Evolutionary conservation across 2,797 vertebrate genomes (phyloP), one percentile per base, ranked within the genome.

Genomic region (Linurgus olivaceus): DNA sequence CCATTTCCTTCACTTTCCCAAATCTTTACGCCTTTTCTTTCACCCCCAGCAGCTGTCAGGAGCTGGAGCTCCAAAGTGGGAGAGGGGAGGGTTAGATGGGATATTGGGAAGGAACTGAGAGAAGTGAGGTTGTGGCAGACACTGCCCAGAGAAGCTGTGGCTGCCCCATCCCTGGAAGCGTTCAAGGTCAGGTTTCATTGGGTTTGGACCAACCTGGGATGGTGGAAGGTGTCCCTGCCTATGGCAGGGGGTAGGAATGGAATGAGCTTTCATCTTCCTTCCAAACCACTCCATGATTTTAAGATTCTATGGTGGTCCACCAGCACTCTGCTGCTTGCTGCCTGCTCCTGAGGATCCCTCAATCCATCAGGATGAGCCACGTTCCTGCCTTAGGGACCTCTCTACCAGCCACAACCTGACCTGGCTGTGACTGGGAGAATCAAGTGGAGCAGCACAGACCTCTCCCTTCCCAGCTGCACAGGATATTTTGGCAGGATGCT

Each of bases 291-390:
- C 50, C 50, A 33, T 18, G 37, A 44, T 44, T 75, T 28, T 4
- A 38, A 24, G 63, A 38, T 63, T 38, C 13, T 38, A 0, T 25
- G 37, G 26, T 44, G 1, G 4, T 10, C 19, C 33, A n/a, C 12
- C 12, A 6, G 18, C 1, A 1, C 58, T 35, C 45, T 75, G n/a
- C 54, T 63, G 35, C 72, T 72, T 42, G 50, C 29, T 79, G 63
- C 50, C 63, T 1, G 2, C 72, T 65, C 72, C 77, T 8, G 0
- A 40, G 48, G 44, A 37, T 11, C 15, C 11, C 33, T 71, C 13
- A 3, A 23, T 44, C 45, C 73, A 12, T 8, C 2, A 9, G 63
- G 50, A 68, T 26, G 28, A 79, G 19, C 29, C 4, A 2, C 0
- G 0, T 38, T 79, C 62, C 79, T 55, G 58, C 45, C 33, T 37